Base-by-base conservation (phyloP, 2,888 invertebrate species). In the Melieria omissa region DNA sequence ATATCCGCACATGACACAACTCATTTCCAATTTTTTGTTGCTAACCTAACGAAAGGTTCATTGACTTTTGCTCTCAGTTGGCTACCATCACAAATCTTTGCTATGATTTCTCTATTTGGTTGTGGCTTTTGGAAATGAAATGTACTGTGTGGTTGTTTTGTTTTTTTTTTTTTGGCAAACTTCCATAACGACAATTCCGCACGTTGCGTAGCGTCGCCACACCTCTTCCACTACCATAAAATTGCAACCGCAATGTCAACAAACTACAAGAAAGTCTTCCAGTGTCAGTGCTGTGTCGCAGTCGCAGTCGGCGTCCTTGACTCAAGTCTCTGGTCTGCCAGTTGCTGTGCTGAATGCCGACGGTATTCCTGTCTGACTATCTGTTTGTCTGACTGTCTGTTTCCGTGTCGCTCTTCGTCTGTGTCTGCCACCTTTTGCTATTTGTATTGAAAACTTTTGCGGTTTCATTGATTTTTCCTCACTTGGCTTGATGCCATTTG, bases 1-100 rank as follows among this genome's bases (percentile, higher is more conserved):
- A 57, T 16, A 57, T 10, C 7, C 8, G 10, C 57, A 16, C 8
- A 57, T 14, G 41, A 4, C 16, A 57, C 5, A 8, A 12, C 57
- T 14, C 8, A 57, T 57, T 57, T 57, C 41, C 41, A 29, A 29
- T 0, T 10, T 4, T 12, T 4, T 54, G n/a, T 12, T 54, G 54
- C 54, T 54, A 54, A 54, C 14, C n/a, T n/a, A n/a, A n/a, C n/a
- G n/a, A n/a, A n/a, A n/a, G 61, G 67, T 67, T 67, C 67, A 52
- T 67, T 67, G 60, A 67, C 67, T 60, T 67, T 67, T 67, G 67
- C 67, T 42, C 60, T 60, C 67, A 67, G 67, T 67, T 67, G 67
- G 67, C 67, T 29, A 29, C 29, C 29, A 29, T 29, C 29, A 29
- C 29, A 29, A 29, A 29, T 29, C 29, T 29, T 29, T 29, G 29